phyloP scores from a whole-genome alignment of 2,113 vertebrate species.

The Crotalus viridis region DNA sequence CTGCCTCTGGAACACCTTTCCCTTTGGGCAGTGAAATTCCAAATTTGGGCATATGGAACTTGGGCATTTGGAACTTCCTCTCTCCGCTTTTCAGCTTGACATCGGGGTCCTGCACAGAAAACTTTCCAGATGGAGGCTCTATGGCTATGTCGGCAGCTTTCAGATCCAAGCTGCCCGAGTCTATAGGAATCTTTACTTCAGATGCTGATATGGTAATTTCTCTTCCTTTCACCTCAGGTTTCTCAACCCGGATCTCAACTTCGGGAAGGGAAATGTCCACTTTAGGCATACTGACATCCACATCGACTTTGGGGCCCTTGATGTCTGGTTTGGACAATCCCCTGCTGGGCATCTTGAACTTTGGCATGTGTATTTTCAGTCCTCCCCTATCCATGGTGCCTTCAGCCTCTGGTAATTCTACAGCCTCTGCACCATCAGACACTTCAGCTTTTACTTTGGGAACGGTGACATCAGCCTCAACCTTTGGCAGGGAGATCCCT shows the following conservation, averaged over 20 bases:
- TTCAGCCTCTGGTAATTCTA: not conserved
- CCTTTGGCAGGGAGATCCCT: not conserved
- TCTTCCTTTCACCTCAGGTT: not conserved
- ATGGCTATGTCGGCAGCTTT: rapidly evolving
- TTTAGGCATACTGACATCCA: not conserved
- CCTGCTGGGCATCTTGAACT: not conserved
- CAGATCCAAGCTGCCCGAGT: not conserved
- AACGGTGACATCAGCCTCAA: not conserved
- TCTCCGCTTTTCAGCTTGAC: rapidly evolving
- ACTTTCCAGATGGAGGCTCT: not conserved
- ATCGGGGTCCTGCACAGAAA: not conserved
- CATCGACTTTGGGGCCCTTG: not conserved
- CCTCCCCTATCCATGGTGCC: not conserved
- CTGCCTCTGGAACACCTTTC: not conserved
- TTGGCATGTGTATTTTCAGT: constrained; percentile 3
- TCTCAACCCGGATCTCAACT: not conserved
- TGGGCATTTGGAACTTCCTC: not conserved
- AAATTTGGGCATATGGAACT: constrained; percentile 3
- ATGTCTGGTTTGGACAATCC: not conserved
- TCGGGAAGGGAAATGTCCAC: not conserved
- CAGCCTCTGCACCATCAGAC: rapidly evolving
- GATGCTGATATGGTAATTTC: not conserved
- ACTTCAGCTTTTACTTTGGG: not conserved
- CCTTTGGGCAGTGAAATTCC: not conserved
- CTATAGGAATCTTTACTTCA: not conserved